Conservation (phyloP, 37 sponge, comb jelly and placozoan genomes). For the Haliclona indistincta region DNA sequence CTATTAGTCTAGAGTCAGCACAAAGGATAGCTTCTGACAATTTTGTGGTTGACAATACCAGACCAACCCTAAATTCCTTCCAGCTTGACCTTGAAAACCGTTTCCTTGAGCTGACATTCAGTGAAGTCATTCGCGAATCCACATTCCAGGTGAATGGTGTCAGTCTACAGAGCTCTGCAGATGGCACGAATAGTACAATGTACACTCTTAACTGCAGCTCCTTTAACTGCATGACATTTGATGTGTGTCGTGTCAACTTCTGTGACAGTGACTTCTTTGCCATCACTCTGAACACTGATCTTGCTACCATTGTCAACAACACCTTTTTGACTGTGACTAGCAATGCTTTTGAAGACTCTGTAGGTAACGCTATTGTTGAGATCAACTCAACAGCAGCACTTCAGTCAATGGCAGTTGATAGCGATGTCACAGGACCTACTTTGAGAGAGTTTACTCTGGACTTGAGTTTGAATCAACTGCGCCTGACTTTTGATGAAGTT, state of each 20-base stretch:
- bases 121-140: conserved; percentile 57
- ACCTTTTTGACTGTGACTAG: conserved; percentile 64
- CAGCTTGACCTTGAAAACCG: conserved; percentile 59
- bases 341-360: conserved; percentile 61
- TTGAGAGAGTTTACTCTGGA: conserved; percentile 66
- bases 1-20: conserved; percentile 20
- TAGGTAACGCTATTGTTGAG: conserved; percentile 27
- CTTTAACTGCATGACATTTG: conserved; percentile 13
- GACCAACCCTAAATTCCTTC: conserved; percentile 51
- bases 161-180: conserved; percentile 57
- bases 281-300: conserved; percentile 47
- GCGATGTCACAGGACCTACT: conserved; percentile 56
- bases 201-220: conserved; percentile 39
- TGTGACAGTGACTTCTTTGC: conserved; percentile 58
- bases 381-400: conserved; percentile 20
- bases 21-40: background rate
- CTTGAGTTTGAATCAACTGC: conserved; percentile 39
- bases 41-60: conserved; percentile 40
- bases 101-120: conserved; percentile 64
- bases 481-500: conserved; percentile 83
- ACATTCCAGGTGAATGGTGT: conserved; percentile 43
- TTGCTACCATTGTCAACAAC: conserved; percentile 65
- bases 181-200: background rate
- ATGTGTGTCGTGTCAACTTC: conserved; percentile 29
- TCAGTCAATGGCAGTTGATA: conserved; percentile 47